These are phyloP conservation scores for Cavia porcellus DNA, from an alignment of 2,113 vertebrate species.

Conservation along the genomic window DNA sequence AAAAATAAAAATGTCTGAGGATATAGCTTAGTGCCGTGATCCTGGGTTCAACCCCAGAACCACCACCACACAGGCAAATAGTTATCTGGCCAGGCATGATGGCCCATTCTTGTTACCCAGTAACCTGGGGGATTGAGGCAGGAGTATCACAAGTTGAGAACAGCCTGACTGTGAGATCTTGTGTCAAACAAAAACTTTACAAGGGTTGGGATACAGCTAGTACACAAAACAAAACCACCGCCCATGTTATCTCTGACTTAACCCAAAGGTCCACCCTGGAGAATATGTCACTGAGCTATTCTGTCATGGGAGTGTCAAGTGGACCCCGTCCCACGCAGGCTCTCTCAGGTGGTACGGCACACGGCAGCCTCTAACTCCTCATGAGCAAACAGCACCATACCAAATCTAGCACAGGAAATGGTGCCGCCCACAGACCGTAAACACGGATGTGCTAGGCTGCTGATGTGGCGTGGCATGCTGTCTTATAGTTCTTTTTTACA, in stretches of 20 bases:
- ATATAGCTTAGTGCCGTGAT: background rate
- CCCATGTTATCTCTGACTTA: background rate
- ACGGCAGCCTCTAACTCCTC: background rate
- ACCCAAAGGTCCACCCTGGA: background rate
- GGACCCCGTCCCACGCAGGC: background rate
- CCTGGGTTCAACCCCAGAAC: background rate
- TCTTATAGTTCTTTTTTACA: background rate
- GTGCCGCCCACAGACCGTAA: background rate
- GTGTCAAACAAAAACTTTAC: background rate
- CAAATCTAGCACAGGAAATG: background rate
- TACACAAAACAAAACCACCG: background rate
- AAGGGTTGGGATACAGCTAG: background rate
- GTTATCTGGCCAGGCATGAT: background rate
- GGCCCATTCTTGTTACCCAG: background rate
- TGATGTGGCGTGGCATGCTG: background rate
- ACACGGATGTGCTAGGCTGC: background rate
- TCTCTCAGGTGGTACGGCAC: background rate
- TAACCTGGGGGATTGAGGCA: background rate
- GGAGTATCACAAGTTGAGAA: background rate
- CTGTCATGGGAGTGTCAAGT: background rate
- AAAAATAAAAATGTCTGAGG: background rate
- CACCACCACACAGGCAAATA: background rate
- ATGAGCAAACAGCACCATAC: background rate
- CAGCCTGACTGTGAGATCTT: background rate
- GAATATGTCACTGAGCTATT: background rate